Conservation (phyloP, 2,888 invertebrate species). For the Eristalis intricaria region DNA sequence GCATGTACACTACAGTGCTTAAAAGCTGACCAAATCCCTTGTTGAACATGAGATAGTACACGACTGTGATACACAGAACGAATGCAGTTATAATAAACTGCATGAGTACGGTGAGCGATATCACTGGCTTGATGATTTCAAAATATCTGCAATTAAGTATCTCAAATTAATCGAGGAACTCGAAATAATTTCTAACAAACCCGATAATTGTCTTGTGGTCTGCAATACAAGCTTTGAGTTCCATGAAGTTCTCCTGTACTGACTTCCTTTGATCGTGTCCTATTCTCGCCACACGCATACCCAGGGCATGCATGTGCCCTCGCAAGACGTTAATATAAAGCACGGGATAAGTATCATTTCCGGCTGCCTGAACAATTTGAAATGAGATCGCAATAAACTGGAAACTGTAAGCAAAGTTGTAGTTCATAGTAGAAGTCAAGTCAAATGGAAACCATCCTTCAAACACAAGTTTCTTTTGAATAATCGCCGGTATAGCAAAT, state of each 20-base stretch:
- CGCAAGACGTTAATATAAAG: conserved; percentile 22
- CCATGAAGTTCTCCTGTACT: conserved; percentile 9
- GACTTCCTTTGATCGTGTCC: conserved; percentile 4
- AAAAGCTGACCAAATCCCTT: conserved; percentile 7
- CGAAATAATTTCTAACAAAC: conserved; percentile 5
- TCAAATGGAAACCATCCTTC: conserved; percentile 39
- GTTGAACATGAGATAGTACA: conserved; percentile 27
- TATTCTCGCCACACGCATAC: conserved; percentile 34
- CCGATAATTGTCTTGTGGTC: conserved; percentile 35
- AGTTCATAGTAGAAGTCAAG: neutral
- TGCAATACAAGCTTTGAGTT: conserved; percentile 27
- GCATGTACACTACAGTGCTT: conserved; percentile 3
- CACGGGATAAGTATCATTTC: conserved; percentile 25
- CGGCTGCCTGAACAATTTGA: conserved; percentile 14
- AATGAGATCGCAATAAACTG: conserved; percentile 18
- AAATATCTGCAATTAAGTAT: conserved; percentile 8
- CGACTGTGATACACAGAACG: conserved; percentile 27
- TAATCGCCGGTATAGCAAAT: neutral
- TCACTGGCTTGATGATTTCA: conserved; percentile 8
- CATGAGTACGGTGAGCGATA: conserved; percentile 6
- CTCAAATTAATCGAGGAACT: neutral
- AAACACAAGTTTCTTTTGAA: neutral
- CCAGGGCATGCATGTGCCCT: conserved; percentile 26
- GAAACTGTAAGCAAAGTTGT: neutral
- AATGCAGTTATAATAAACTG: conserved; percentile 35